Evolutionary conservation across 2,888 invertebrate genomes (phyloP).

Genomic region (Lycocerus yunnanus): DNA sequence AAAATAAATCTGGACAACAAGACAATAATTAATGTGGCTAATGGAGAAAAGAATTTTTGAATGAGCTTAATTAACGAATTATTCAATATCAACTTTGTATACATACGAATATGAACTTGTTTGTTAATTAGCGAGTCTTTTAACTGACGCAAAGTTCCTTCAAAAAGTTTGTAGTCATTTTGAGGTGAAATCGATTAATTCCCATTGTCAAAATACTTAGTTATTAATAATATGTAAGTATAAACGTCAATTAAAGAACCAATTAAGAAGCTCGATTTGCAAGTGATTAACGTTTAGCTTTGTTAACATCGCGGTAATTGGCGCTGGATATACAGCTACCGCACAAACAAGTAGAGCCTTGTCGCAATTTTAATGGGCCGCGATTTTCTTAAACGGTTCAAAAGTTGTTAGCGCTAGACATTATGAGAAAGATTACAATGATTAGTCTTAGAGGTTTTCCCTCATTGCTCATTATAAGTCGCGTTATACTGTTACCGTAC

Average conservation of each 20-base stretch:
- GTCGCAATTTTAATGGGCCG: constrained; percentile 55
- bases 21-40: neutral
- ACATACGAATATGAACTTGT: neutral
- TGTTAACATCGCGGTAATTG: constrained; percentile 49
- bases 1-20: neutral
- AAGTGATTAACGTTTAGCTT: constrained; percentile 52
- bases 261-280: constrained; percentile 52
- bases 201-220: neutral
- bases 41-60: neutral
- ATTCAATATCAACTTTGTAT: neutral
- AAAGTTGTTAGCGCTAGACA: constrained; percentile 57
- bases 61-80: neutral
- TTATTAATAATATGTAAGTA: constrained; percentile 41
- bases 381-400: constrained; percentile 57
- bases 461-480: constrained; percentile 52
- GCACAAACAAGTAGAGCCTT: constrained; percentile 46
- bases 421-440: constrained; percentile 55
- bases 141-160: neutral
- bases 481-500: constrained; percentile 52
- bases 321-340: constrained; percentile 43
- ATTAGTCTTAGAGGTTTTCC: constrained; percentile 56
- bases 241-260: constrained; percentile 53
- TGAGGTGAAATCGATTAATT: neutral
- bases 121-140: neutral
- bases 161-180: neutral